Base-by-base conservation (phyloP, 2,888 invertebrate genomes). In the Sesia bembeciformis region DNA sequence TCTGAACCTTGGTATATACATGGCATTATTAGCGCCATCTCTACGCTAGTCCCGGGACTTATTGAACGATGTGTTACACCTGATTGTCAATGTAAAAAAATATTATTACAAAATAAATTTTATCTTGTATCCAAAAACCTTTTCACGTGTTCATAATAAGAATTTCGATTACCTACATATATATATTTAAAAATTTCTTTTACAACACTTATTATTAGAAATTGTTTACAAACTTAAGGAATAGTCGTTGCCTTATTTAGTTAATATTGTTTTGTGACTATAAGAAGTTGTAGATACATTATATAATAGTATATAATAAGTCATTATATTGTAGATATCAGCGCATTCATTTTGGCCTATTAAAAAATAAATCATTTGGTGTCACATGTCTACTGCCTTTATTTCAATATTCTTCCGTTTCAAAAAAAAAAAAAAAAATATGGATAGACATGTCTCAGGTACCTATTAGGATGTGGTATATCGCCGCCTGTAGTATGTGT, bases 181-280 rank as follows among this genome's bases (percentile, higher is more conserved):
- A 8, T 46, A 46, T 8, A 8, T 46, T 46, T 46, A 8, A 60
- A 60, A 62, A 69, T 63, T 70, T 72, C 65, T 62, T 75, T 77
- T 72, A 73, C 62, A 60, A 75, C 70, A 74, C 71, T 71, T 75
- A 58, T 63, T 63, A 60, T 60, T 63, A 68, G 67, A 67, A 75
- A 77, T 80, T 79, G 76, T 82, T 82, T 81, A 84, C 72, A 75
- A 76, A 73, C 65, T 68, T 84, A 85, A 81, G 81, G 72, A 81
- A 85, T 88, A 88, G 88, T 85, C 81, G 88, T 87, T 89, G 89
- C 89, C 88, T 89, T 89, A 88, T 87, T 89, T 87, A 87, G 86
- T 88, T 88, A 70, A 81, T 79, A 85, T 89, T 87, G 76, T 88
- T 89, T 88, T 84, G 80, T 88, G 83, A 86, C 81, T 84, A 76